Evolutionary conservation across 2,797 vertebrate species (phyloP).

Genomic region (Poeciliopsis infans): DNA sequence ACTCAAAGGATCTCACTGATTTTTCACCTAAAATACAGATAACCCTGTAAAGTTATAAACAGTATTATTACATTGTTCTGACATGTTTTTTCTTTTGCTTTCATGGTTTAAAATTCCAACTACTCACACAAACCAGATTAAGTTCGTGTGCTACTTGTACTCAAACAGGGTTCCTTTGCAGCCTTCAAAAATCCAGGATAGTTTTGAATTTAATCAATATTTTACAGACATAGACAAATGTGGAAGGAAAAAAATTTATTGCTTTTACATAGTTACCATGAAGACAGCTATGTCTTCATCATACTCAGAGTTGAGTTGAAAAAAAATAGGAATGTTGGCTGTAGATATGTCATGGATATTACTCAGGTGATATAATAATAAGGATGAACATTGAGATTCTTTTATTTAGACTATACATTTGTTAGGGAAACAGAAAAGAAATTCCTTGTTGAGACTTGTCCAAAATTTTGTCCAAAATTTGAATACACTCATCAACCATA

Average conservation of each 20-base stretch:
- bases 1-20: constrained; percentile 10
- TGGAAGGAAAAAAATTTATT: neutral
- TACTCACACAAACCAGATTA: constrained; percentile 56
- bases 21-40: constrained; percentile 13
- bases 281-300: neutral
- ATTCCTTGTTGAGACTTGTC: neutral
- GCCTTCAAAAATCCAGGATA: neutral
- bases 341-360: neutral
- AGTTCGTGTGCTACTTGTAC: constrained; percentile 15
- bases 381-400: neutral
- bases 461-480: neutral
- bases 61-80: constrained; percentile 61
- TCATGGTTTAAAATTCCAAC: constrained; percentile 46
- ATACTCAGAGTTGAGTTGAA: neutral
- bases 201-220: neutral
- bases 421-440: neutral
- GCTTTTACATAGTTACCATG: neutral
- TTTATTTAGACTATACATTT: neutral
- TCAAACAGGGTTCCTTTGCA: neutral
- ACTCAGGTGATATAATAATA: constrained; percentile 2
- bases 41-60: constrained; percentile 46
- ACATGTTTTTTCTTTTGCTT: constrained; percentile 38
- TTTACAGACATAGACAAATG: neutral
- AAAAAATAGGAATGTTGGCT: neutral
- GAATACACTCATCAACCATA: neutral